phyloP scores from a whole-genome alignment of 2,113 vertebrate species.

The Epinephelus lanceolatus region DNA sequence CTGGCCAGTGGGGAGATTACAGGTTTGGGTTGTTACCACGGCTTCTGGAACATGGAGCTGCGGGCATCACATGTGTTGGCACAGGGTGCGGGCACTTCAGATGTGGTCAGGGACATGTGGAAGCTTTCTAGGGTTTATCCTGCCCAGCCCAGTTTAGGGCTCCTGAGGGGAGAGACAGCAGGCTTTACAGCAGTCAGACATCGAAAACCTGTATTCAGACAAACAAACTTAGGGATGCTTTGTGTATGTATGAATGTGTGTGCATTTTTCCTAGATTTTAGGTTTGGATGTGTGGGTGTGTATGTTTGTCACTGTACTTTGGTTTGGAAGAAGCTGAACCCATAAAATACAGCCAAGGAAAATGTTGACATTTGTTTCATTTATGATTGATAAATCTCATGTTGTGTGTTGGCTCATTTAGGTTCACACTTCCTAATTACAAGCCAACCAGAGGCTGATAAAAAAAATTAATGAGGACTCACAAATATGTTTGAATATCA shows the following conservation, averaged over 20 bases:
- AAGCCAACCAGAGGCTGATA: background rate
- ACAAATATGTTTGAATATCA: background rate
- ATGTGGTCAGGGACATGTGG: slow-evolving; percentile 84
- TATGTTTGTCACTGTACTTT: slow-evolving; percentile 32
- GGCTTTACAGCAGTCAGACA: slow-evolving; percentile 35
- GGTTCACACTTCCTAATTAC: background rate
- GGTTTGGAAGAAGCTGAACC: slow-evolving; percentile 16
- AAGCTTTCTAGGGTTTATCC: slow-evolving; percentile 77
- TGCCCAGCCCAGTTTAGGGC: slow-evolving; percentile 66
- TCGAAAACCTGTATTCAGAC: slow-evolving; percentile 56
- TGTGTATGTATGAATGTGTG: slow-evolving; percentile 33
- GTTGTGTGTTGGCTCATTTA: slow-evolving; percentile 1
- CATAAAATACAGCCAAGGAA: background rate
- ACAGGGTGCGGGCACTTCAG: slow-evolving; percentile 69
- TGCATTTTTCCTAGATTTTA: slow-evolving; percentile 4
- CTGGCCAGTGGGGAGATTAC: slow-evolving; percentile 74
- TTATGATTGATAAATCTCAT: background rate
- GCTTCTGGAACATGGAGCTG: slow-evolving; percentile 76
- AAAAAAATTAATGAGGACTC: background rate
- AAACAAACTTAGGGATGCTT: slow-evolving; percentile 64
- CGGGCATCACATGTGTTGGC: slow-evolving; percentile 79
- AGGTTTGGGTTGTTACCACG: slow-evolving; percentile 69
- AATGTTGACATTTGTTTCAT: slow-evolving; percentile 3
- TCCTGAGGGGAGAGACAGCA: slow-evolving; percentile 33
- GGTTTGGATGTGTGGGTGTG: slow-evolving; percentile 17